A percentile compares a stretch with the other conserved stretches of the same genome.
These are phyloP conservation scores for Microchirus variegatus DNA, from an alignment of 2,797 vertebrate genomes.

Conservation along the genomic window DNA sequence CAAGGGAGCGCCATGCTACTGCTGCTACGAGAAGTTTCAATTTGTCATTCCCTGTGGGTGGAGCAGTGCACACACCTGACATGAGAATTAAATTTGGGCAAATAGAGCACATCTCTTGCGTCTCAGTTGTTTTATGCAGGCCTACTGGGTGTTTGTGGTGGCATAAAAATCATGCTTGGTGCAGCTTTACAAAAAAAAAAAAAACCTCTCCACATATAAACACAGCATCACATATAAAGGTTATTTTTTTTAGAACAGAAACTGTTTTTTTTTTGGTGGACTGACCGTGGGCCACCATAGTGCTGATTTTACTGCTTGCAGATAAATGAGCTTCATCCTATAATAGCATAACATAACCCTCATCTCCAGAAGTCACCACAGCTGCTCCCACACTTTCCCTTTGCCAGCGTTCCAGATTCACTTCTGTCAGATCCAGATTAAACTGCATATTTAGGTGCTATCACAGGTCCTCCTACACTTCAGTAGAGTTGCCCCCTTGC, in stretches of 20 bases:
- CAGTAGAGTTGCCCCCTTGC: constrained; percentile 38
- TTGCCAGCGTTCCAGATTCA: constrained; percentile 19
- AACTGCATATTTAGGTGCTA: constrained; percentile 43
- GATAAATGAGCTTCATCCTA: constrained; percentile 40
- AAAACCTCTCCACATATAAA: constrained; percentile 9
- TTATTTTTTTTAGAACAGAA: too few species aligned
- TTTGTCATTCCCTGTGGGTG: constrained; percentile 62
- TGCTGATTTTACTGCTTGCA: constrained; percentile 22
- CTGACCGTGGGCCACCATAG: constrained; percentile 12
- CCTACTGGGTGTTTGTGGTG: constrained; percentile 34
- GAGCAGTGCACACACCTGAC: constrained; percentile 63
- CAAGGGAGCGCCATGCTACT: constrained; percentile 34
- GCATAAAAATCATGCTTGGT: constrained; percentile 25
- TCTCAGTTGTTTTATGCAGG: constrained; percentile 16
- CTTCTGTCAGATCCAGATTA: constrained; percentile 33
- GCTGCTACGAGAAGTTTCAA: constrained; percentile 55
- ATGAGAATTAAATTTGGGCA: constrained; percentile 64
- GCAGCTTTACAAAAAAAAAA: constrained; percentile 25
- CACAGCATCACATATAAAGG: constrained; percentile 7
- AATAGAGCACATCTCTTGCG: constrained; percentile 53
- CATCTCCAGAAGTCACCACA: constrained; percentile 23
- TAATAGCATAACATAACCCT: constrained; percentile 30
- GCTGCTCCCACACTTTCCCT: constrained; percentile 26
- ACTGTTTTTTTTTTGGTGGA: too few species aligned
- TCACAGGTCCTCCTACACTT: constrained; percentile 48